These are phyloP conservation scores for Odontamblyopus rebecca DNA, from an alignment of 2,797 vertebrate species.

Conservation along the genomic window DNA sequence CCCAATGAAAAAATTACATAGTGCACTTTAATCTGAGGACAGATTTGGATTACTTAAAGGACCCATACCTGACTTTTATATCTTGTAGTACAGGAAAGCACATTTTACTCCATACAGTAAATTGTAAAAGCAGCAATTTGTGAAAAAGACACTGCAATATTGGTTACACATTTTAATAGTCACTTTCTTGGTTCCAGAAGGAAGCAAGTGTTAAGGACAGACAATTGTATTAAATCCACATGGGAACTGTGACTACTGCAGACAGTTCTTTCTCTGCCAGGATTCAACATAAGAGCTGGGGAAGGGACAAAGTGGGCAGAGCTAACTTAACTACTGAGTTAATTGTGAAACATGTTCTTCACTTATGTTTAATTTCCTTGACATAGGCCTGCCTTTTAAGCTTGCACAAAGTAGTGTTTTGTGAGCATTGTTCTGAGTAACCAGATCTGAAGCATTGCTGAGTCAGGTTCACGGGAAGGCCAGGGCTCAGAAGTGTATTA, in stretches of 20 bases:
- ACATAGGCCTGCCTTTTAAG: slow-evolving; percentile 15
- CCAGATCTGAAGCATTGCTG: slow-evolving; percentile 27
- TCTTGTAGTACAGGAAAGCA: neutral
- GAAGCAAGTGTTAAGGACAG: neutral
- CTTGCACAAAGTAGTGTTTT: slow-evolving; percentile 17
- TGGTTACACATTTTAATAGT: neutral
- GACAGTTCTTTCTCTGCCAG: neutral
- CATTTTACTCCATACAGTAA: no score
- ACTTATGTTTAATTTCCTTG: neutral
- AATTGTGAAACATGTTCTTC: neutral
- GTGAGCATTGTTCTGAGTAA: slow-evolving; percentile 17
- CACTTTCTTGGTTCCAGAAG: neutral
- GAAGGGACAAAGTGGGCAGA: neutral
- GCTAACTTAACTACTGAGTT: neutral
- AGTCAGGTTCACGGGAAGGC: slow-evolving; percentile 51
- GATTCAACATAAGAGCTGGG: neutral
- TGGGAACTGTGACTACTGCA: neutral
- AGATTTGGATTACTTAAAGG: neutral
- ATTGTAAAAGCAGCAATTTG: no score
- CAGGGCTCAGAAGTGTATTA: slow-evolving; percentile 40
- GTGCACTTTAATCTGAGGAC: no score
- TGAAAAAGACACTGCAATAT: no score
- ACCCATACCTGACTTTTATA: neutral
- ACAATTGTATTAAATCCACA: neutral
- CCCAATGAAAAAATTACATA: no score